Evolutionary conservation across 2,113 vertebrate genomes (phyloP), one percentile per base, ranked within the genome.

Genomic region (Crotalus tigris): DNA sequence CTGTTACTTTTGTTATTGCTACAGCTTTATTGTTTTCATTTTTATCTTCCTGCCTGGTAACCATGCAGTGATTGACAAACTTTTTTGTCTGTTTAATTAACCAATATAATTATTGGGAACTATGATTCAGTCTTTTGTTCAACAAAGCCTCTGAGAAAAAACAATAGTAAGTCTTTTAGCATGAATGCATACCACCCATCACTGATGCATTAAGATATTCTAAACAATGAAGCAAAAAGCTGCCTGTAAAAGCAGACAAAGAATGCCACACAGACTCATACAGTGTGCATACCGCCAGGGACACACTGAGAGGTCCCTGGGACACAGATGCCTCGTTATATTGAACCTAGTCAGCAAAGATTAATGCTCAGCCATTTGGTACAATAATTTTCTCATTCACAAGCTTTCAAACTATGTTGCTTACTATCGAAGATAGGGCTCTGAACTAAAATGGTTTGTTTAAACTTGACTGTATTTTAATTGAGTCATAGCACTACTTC

Each of bases 31-130:
- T 98, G 96, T 98, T 97, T 96, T 98, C 97, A 98, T 97, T 98
- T 98, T 97, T 97, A 98, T 98, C 97, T 97, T 96, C 96, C 96
- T 98, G 97, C 98, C 97, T 98, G 97, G 98, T 97, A 98, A 98
- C 98, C 94, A 61, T 96, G 97, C 98, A 98, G 96, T 97, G 97
- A 98, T 98, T 98, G 98, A 98, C 97, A 98, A 98, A 98, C 98
- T 98, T 98, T 98, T 97, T 98, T 98, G 97, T 98, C 97, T 98
- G 98, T 98, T 98, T 98, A 98, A 98, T 98, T 98, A 98, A 98
- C 98, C 98, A 98, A 98, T 98, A 97, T 98, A 98, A 98, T 98
- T 98, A 98, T 98, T 98, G 96, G 97, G 97, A 97, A 97, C 97
- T 96, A 92, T 97, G 97, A 97, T 96, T 97, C 97, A 97, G 98